Conservation (phyloP, 2,888 invertebrate species). For the Serripes groenlandicus region DNA sequence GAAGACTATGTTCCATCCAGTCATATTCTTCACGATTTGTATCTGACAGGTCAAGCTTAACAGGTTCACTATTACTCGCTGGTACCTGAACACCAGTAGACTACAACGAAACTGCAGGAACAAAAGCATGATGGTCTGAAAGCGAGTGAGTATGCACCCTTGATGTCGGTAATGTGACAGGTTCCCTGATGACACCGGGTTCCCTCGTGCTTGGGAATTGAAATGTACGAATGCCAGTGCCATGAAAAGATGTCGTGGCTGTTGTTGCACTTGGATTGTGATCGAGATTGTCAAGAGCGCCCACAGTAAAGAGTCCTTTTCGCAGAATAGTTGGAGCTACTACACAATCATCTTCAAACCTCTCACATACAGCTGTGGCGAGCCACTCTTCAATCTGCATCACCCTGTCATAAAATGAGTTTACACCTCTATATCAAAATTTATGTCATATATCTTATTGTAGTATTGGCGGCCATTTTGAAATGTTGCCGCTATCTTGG, state of each 20-base stretch:
- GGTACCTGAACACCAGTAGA: neutral
- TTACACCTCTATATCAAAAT: neutral
- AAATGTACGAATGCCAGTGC: slow-evolving; percentile 57
- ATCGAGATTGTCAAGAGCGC: slow-evolving; percentile 66
- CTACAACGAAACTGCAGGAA: neutral
- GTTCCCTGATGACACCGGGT: neutral
- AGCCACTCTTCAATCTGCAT: slow-evolving; percentile 12
- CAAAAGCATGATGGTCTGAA: neutral
- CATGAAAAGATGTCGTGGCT: slow-evolving; percentile 61
- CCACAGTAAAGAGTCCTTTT: slow-evolving; percentile 55
- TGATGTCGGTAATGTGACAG: neutral
- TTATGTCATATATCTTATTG: no score
- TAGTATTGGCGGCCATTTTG: no score
- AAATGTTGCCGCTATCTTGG: no score
- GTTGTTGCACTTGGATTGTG: slow-evolving; percentile 64
- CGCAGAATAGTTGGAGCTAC: slow-evolving; percentile 56
- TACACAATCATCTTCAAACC: slow-evolving; percentile 19
- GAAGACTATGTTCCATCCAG: neutral
- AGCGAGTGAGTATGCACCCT: no score
- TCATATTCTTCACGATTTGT: slow-evolving; percentile 2
- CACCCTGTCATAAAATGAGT: slow-evolving; percentile 62
- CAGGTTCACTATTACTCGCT: neutral
- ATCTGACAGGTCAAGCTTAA: slow-evolving; percentile 3
- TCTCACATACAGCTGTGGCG: neutral
- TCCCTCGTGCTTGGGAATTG: slow-evolving; percentile 27